These are phyloP conservation scores for Trialeurodes vaporariorum DNA, from an alignment of 1,140 invertebrate genomes.

Conservation along the genomic window DNA sequence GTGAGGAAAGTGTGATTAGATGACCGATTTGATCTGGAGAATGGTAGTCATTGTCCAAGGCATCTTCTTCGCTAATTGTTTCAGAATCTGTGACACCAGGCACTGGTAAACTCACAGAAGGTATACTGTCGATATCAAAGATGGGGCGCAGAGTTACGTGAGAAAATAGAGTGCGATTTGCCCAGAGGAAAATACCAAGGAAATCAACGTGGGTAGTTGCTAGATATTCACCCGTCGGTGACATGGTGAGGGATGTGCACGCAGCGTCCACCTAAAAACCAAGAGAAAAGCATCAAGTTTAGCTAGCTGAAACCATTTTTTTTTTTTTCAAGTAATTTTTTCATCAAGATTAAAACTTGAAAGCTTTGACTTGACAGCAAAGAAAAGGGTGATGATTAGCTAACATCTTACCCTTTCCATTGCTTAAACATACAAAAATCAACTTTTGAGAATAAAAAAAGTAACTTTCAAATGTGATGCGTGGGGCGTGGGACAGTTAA, in stretches of 20 bases:
- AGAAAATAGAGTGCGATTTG: conserved; percentile 74
- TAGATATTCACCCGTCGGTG: conserved; percentile 79
- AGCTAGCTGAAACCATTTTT: too few species aligned
- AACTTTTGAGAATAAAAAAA: too few species aligned
- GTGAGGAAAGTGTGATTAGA: conserved; percentile 72
- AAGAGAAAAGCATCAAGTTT: conserved; percentile 6
- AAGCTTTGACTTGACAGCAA: too few species aligned
- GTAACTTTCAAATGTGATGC: too few species aligned
- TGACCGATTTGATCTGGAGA: conserved; percentile 55
- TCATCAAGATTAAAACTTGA: too few species aligned
- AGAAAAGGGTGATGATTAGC: too few species aligned
- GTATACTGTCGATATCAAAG: conserved; percentile 42
- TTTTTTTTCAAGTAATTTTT: too few species aligned
- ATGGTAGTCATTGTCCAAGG: conserved; percentile 45
- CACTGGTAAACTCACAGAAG: conserved; percentile 40
- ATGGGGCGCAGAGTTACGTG: conserved; percentile 67
- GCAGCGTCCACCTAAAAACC: conserved; percentile 52
- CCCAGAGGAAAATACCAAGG: conserved; percentile 88
- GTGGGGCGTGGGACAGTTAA: too few species aligned
- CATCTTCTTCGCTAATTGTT: conserved; percentile 45
- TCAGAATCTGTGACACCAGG: conserved; percentile 35
- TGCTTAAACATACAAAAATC: too few species aligned
- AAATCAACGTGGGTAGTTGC: conserved; percentile 80
- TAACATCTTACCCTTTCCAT: too few species aligned
- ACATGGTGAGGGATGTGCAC: conserved; percentile 76